Conservation (phyloP, 2,888 invertebrate species). For the Lithosia quadra region DNA sequence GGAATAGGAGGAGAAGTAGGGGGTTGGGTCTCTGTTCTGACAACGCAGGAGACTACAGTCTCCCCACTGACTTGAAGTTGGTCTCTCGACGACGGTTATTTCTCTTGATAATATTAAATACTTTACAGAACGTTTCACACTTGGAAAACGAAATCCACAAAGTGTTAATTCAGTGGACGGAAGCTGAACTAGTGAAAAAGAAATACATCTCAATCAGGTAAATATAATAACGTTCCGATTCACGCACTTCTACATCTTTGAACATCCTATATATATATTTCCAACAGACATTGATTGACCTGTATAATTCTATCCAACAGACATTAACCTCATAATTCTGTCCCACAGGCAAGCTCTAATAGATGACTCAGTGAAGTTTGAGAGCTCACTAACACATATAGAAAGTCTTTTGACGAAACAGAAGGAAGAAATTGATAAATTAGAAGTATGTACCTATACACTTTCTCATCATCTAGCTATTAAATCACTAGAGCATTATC, state of each 20-base stretch:
- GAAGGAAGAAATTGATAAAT: constrained; percentile 90
- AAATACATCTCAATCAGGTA: constrained; percentile 91
- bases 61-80: too few species aligned
- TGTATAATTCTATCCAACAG: neutral
- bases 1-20: too few species aligned
- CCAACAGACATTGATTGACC: neutral
- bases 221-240: neutral
- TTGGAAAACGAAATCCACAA: constrained; percentile 94
- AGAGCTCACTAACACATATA: constrained; percentile 90
- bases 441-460: constrained; percentile 86
- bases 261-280: too few species aligned
- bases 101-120: too few species aligned
- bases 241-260: neutral
- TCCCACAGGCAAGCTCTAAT: constrained; percentile 85
- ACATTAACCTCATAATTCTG: neutral
- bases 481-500: too few species aligned
- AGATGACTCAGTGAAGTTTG: constrained; percentile 91
- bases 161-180: constrained; percentile 93
- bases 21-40: too few species aligned
- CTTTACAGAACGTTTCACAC: constrained; percentile 87
- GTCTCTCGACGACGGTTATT: too few species aligned
- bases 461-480: neutral
- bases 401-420: constrained; percentile 90
- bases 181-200: constrained; percentile 92
- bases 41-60: too few species aligned